Evolutionary conservation across 2,888 invertebrate species (phyloP), one percentile per base, ranked within the genome.

Genomic region (Rugalucina vietnamica): DNA sequence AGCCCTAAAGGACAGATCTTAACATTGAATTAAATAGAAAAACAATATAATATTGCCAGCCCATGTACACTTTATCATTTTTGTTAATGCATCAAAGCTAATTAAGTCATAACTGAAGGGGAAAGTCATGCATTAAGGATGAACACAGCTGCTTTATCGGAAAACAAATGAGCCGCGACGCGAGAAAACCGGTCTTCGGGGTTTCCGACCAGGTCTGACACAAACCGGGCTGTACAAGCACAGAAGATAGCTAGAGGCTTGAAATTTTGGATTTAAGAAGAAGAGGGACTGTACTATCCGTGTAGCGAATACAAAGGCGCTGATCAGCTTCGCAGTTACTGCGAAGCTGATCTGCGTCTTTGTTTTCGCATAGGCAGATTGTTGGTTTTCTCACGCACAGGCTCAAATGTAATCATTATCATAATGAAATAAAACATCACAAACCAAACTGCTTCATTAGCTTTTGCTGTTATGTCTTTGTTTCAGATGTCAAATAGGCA

Each of bases 71-170:
- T 8, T n/a, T 54, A 8, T 54, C n/a, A n/a, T n/a, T 21, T 54
- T 54, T 54, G 54, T 12, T 54, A 54, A 54, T 12, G n/a, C 54
- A 54, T 54, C n/a, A 54, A 54, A 54, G 54, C 54, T 5, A 54
- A 54, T 54, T 54, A 54, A 54, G 54, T 54, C 54, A 54, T 54
- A 54, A 54, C 54, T 54, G n/a, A 54, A n/a, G 54, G 54, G 21
- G n/a, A 54, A 21, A 54, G 54, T 8, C n/a, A 8, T 54, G n/a
- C 10, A 18, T 21, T 54, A 21, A 18, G 54, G 54, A 4, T 12
- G 10, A 18, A 54, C 21, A 54, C 54, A 54, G n/a, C 54, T 54
- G 54, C n/a, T 54, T 54, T 21, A 21, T 18, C 14, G 54, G n/a
- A 21, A 54, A 54, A 43, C 8, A 43, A 18, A n/a, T n/a, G n/a